These are phyloP conservation scores for Acromyrmex charruanus DNA, from an alignment of 1,140 invertebrate species.

Conservation along the genomic window DNA sequence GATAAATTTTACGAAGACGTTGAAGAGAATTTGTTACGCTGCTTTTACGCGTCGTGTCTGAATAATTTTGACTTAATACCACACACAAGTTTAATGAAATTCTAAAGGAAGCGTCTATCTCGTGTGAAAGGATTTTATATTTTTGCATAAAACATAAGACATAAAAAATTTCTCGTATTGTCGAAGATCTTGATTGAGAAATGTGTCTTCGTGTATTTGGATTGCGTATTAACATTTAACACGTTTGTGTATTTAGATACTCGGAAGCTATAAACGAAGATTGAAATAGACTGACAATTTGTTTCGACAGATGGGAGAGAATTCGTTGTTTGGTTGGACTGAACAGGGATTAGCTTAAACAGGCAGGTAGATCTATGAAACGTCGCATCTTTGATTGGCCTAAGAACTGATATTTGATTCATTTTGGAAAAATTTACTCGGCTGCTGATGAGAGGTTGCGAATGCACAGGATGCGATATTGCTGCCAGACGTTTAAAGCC, in stretches of 20 bases:
- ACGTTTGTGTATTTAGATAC: background rate
- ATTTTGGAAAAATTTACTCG: constrained; percentile 24
- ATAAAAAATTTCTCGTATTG: background rate
- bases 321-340: background rate
- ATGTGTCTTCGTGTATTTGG: background rate
- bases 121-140: constrained; percentile 7
- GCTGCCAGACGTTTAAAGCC: constrained; percentile 62
- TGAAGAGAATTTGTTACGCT: background rate
- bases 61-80: constrained; percentile 27
- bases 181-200: background rate
- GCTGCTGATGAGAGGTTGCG: constrained; percentile 25
- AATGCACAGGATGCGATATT: constrained; percentile 50
- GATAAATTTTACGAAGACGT: constrained; percentile 18
- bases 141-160: constrained; percentile 10
- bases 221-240: constrained; percentile 35
- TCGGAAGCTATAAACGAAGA: background rate
- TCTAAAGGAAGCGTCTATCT: background rate
- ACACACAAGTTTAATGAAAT: background rate
- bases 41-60: background rate
- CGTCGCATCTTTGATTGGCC: constrained; percentile 5
- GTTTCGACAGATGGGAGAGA: constrained; percentile 20
- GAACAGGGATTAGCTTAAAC: background rate
- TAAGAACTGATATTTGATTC: constrained; percentile 25
- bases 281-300: constrained; percentile 16
- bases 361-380: constrained; percentile 12